Percentiles rank a stretch among this genome's conserved stretches.
Conservation (phyloP, 2,113 vertebrate species). For the Chionomys nivalis region DNA sequence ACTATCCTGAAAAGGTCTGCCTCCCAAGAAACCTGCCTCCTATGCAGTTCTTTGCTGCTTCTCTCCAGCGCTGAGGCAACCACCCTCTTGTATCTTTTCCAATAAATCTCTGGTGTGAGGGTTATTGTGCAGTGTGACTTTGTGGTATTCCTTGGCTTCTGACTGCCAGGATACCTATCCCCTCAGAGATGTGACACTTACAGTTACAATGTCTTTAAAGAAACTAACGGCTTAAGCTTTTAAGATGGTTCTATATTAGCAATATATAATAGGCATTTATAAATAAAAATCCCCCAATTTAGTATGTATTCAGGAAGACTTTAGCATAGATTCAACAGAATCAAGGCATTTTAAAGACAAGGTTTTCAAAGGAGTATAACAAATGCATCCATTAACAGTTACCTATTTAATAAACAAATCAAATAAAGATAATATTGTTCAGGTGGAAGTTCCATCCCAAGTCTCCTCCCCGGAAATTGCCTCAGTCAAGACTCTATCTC, state of each 20-base stretch:
- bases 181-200: neutral
- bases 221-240: neutral
- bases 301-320: neutral
- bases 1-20: neutral
- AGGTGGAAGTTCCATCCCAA: too few relatives aligned
- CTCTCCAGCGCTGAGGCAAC: neutral
- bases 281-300: slow-evolving; percentile 13
- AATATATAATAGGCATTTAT: neutral
- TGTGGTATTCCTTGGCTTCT: neutral
- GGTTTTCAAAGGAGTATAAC: neutral
- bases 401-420: neutral
- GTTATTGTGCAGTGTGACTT: neutral
- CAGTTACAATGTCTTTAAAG: neutral
- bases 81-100: neutral
- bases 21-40: neutral
- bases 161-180: neutral
- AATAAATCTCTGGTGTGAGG: neutral
- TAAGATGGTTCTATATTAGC: neutral
- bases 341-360: slow-evolving; percentile 49
- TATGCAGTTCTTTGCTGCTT: neutral
- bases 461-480: too few relatives aligned
- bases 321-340: slow-evolving; percentile 34
- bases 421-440: neutral
- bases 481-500: too few relatives aligned
- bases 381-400: slow-evolving; percentile 39